These are phyloP conservation scores for Sula dactylatra DNA, from an alignment of 2,113 vertebrate species.

Conservation along the genomic window DNA sequence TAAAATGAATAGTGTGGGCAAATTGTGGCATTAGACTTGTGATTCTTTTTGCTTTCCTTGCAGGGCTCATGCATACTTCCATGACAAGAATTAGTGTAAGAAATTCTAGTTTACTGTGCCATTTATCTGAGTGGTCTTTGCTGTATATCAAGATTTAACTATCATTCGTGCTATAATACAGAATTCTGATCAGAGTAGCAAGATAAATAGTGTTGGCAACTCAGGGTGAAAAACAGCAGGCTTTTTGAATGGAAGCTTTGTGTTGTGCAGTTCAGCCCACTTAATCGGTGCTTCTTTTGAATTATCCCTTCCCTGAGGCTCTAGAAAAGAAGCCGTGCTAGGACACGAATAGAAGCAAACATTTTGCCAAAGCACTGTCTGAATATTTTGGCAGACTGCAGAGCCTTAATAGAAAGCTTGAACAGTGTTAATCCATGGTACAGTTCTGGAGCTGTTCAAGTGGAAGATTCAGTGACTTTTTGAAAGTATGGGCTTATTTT, in stretches of 20 bases:
- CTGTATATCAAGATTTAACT: background rate
- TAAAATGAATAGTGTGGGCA: background rate
- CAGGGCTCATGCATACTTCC: background rate
- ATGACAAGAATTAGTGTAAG: background rate
- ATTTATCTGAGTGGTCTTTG: background rate
- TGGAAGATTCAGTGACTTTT: background rate
- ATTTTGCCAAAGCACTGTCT: background rate
- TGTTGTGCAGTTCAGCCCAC: background rate
- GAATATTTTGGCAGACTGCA: background rate
- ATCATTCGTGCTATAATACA: background rate
- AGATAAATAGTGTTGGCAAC: background rate
- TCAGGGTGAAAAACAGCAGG: background rate
- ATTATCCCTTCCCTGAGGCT: background rate
- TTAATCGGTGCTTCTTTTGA: constrained; percentile 8
- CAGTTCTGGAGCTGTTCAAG: background rate
- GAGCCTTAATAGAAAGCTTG: background rate
- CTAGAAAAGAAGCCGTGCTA: background rate
- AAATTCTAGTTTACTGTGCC: background rate
- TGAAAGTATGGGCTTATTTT: background rate
- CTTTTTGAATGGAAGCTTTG: constrained; percentile 15
- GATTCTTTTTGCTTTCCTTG: background rate
- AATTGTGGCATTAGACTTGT: background rate
- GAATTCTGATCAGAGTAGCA: background rate
- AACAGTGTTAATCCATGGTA: background rate
- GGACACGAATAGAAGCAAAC: background rate